phyloP scores from a whole-genome alignment of 2,113 vertebrate genomes.

The Platichthys stellatus region DNA sequence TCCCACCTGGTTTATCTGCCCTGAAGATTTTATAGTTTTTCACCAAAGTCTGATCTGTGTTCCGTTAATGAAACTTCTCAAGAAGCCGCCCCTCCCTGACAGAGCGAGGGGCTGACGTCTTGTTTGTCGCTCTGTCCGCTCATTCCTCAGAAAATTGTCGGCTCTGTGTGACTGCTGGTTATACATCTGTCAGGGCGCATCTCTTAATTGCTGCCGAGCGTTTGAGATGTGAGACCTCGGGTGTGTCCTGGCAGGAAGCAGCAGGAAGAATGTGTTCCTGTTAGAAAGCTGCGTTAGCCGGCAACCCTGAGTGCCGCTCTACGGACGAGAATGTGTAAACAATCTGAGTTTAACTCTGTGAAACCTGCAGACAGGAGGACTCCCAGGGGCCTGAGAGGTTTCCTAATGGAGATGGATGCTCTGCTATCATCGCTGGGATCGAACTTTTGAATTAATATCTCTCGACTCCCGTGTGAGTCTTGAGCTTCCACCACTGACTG shows the following conservation, averaged over 20 bases:
- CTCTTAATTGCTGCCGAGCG: constrained; percentile 70
- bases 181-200: constrained; percentile 61
- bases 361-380: not conserved
- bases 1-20: too few species aligned
- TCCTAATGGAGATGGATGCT: constrained; percentile 18
- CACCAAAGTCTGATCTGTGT: not conserved
- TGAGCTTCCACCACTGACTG: constrained; percentile 7
- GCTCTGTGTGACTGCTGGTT: constrained; percentile 56
- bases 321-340: not conserved
- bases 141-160: constrained; percentile 55
- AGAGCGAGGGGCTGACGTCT: constrained; percentile 14
- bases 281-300: constrained; percentile 22
- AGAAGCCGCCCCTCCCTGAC: not conserved
- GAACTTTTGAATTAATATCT: constrained; percentile 27
- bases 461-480: constrained; percentile 21
- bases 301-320: constrained; percentile 21
- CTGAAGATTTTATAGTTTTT: not conserved
- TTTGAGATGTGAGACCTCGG: constrained; percentile 57
- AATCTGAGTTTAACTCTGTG: not conserved
- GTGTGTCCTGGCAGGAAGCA: constrained; percentile 65
- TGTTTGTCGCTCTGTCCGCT: constrained; percentile 55
- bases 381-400: not conserved
- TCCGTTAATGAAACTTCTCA: constrained; percentile 1
- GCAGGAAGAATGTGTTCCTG: constrained; percentile 39
- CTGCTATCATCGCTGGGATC: not conserved